Evolutionary conservation across 2,797 vertebrate genomes (phyloP), one percentile per base, ranked within the genome.

Genomic region (Cephalopachus bancanus): DNA sequence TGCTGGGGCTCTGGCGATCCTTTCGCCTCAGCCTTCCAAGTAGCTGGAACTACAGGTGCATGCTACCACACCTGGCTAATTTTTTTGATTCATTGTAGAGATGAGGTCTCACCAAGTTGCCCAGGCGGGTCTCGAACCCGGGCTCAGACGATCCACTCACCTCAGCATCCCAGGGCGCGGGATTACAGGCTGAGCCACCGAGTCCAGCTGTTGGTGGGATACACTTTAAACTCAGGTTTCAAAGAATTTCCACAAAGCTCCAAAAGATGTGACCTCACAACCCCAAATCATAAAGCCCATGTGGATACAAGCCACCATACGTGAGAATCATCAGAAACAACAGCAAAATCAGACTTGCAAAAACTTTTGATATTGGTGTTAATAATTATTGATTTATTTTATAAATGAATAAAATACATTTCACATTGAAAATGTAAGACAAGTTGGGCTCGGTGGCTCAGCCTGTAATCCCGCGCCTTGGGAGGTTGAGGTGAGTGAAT

Each of bases 161-260:
- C 37, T 37, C 37, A 37, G 37, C 37, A 2, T 37, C 37, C 37
- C 37, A 37, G 3, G 37, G 37, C 37, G 37, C 37, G 37, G 37
- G 37, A 37, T 37, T 37, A 37, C 37, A 37, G 37, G 37, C 37
- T 37, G 37, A 37, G 37, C 37, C 37, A 37, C 2, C 37, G 37
- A 37, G 37, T 3, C 37, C 37, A 3, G 37, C 3, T 37, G 37
- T 72, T 85, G 20, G n/a, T n/a, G 14, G 37, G 15, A 71, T 28
- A 19, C n/a, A 55, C 51, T 80, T 75, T 88, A 94, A 94, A 79
- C 16, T 5, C 20, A 92, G 33, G 28, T 57, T 89, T 92, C 37
- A 69, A 44, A 86, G 65, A 90, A 57, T 78, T 67, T 19, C 64
- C 59, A 72, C 11, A 10, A 74, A 51, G 7, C 75, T 87, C 85